Evolutionary conservation across 2,888 invertebrate genomes (phyloP), one percentile per base, ranked within the genome.

Genomic region (Rhodophaea formosa): DNA sequence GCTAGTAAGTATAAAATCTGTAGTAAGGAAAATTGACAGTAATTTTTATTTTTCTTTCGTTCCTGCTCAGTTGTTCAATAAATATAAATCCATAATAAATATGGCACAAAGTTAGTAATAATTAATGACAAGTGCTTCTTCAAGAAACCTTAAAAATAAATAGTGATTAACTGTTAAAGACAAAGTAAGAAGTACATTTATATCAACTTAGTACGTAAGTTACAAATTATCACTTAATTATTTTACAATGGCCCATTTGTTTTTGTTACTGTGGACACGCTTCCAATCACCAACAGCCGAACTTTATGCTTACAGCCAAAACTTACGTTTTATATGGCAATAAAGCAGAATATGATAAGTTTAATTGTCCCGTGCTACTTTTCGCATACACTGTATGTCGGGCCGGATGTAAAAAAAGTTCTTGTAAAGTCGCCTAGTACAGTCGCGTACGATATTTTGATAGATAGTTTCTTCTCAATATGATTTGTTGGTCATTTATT

Each of bases 291-390:
- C 51, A 35, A 51, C 35, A 32, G 14, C 8, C 10, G 3, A 16
- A 35, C 16, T 39, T 39, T 51, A 51, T 12, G 35, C 16, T 39
- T 35, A 51, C 15, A 15, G 17, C 51, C 30, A 49, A 54, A 55
- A 45, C 15, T 32, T 29, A 53, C 17, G 44, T 57, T 59, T 59
- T 61, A 62, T 62, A 60, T 54, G 57, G 58, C 63, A 57, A 68
- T 67, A 60, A 65, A 65, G 61, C 63, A 61, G 67, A 67, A 70
- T 73, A 71, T 67, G 61, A 68, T 68, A 66, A 66, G 66, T 76
- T 80, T 79, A 76, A 80, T 77, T 79, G 69, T 75, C 67, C 70
- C 68, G 79, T 71, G 69, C 77, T 74, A 78, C 79, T 82, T 82
- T 83, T 72, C 71, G 69, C 69, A 72, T 69, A 67, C 62, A 60